A percentile compares a stretch with the other conserved stretches of the same genome.
These are phyloP conservation scores for Ibycter americanus DNA, from an alignment of 2,797 vertebrate genomes.

Conservation along the genomic window DNA sequence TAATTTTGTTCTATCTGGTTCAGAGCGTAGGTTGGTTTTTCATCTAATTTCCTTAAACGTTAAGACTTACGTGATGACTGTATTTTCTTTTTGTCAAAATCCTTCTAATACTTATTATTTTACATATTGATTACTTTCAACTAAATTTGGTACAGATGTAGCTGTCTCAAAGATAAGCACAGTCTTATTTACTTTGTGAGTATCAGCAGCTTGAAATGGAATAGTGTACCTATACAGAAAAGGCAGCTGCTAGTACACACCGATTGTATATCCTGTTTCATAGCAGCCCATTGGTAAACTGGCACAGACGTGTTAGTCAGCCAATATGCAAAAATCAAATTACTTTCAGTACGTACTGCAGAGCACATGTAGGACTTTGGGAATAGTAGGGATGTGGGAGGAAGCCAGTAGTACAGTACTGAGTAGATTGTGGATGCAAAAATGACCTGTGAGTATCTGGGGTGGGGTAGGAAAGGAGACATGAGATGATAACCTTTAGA, in stretches of 20 bases:
- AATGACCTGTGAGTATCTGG: neutral
- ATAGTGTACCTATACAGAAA: neutral
- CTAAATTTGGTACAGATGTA: neutral
- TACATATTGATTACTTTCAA: neutral
- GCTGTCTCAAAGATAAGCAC: neutral
- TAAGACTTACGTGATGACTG: neutral
- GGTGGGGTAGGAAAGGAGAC: neutral
- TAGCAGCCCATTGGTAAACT: neutral
- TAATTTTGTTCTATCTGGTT: neutral
- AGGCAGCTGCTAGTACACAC: neutral
- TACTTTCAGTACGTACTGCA: neutral
- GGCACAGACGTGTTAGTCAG: rapidly evolving
- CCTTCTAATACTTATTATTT: neutral
- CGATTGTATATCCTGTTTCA: neutral
- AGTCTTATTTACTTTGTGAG: neutral
- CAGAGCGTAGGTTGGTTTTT: neutral
- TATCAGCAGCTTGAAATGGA: neutral
- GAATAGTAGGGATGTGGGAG: neutral
- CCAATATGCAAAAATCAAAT: neutral
- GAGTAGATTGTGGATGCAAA: neutral
- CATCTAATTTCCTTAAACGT: neutral
- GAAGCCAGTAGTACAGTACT: neutral
- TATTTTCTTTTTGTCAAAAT: neutral
- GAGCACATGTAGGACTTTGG: neutral
- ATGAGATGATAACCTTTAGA: neutral